These are phyloP conservation scores for Exephanes ischioxanthus DNA, from an alignment of 2,888 invertebrate genomes.

Conservation along the genomic window DNA sequence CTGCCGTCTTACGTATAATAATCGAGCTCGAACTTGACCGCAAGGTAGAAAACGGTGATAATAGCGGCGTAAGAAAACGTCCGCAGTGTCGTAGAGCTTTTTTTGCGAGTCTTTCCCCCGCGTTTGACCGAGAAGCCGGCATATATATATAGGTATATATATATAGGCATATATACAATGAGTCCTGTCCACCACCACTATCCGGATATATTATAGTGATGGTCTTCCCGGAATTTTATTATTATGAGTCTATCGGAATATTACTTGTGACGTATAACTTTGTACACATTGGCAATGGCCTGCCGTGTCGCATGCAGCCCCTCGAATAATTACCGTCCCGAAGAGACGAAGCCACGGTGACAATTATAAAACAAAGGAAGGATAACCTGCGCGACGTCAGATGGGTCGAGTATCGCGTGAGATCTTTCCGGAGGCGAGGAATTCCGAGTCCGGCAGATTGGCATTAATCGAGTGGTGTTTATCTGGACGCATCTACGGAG, in stretches of 20 bases:
- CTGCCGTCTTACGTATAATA: conserved; percentile 26
- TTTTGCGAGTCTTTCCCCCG: conserved; percentile 14
- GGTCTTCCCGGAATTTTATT: conserved; percentile 2
- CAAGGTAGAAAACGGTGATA: conserved; percentile 13
- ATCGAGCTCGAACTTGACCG: conserved; percentile 7
- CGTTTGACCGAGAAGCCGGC: not conserved
- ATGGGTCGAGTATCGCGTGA: conserved; percentile 18
- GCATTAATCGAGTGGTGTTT: not conserved
- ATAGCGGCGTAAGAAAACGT: conserved; percentile 13
- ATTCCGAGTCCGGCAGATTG: not conserved
- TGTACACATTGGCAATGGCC: conserved; percentile 20
- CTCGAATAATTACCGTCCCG: not conserved
- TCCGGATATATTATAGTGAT: conserved; percentile 6
- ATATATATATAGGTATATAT: not conserved
- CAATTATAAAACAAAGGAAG: conserved; percentile 33
- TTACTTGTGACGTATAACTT: conserved; percentile 10
- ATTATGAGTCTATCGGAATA: not conserved
- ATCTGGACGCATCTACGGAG: not conserved
- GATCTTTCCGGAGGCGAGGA: conserved; percentile 39
- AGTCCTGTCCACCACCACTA: not conserved
- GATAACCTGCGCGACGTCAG: not conserved
- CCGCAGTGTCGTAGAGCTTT: conserved; percentile 8
- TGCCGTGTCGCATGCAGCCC: conserved; percentile 1
- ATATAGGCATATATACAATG: not conserved
- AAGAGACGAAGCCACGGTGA: not conserved